A percentile compares a stretch with the other conserved stretches of the same genome.
Conservation (phyloP, 2,888 invertebrate species). For the Pediacus dermestoides region DNA sequence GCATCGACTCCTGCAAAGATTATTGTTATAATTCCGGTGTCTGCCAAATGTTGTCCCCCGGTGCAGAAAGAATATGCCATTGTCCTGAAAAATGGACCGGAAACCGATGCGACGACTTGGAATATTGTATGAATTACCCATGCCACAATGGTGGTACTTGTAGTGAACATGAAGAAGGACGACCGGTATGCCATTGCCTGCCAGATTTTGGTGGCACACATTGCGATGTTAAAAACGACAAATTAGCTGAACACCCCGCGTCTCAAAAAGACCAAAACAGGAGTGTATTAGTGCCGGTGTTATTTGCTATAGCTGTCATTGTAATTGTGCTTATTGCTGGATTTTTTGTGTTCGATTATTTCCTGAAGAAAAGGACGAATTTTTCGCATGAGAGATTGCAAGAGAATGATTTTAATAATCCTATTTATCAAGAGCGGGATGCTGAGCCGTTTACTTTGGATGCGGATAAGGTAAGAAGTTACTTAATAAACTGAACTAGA, state of each 20-base stretch:
- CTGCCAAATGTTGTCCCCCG: slow-evolving; percentile 56
- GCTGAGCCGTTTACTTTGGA: slow-evolving; percentile 58
- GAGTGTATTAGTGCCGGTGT: slow-evolving; percentile 31
- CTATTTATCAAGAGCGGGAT: slow-evolving; percentile 77
- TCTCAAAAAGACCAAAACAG: slow-evolving; percentile 19
- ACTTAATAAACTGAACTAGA: too few species aligned
- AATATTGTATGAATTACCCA: slow-evolving; percentile 47
- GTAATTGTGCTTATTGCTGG: slow-evolving; percentile 34
- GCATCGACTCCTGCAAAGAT: slow-evolving; percentile 58
- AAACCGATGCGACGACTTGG: slow-evolving; percentile 53
- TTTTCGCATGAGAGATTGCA: slow-evolving; percentile 78
- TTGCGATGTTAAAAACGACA: neutral
- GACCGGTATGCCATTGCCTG: slow-evolving; percentile 49
- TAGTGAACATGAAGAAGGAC: slow-evolving; percentile 42
- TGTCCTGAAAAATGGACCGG: slow-evolving; percentile 61
- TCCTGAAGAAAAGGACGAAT: slow-evolving; percentile 45
- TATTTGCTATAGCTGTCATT: slow-evolving; percentile 34
- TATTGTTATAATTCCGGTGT: slow-evolving; percentile 58
- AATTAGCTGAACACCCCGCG: slow-evolving; percentile 5
- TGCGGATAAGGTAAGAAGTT: slow-evolving; percentile 64
- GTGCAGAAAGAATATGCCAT: slow-evolving; percentile 53
- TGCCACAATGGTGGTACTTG: slow-evolving; percentile 58
- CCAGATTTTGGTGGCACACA: slow-evolving; percentile 47
- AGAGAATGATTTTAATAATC: slow-evolving; percentile 81
- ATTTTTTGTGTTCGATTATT: slow-evolving; percentile 37